phyloP scores from a whole-genome alignment of 1,140 invertebrate species.

The Harlomillsia oculata region DNA sequence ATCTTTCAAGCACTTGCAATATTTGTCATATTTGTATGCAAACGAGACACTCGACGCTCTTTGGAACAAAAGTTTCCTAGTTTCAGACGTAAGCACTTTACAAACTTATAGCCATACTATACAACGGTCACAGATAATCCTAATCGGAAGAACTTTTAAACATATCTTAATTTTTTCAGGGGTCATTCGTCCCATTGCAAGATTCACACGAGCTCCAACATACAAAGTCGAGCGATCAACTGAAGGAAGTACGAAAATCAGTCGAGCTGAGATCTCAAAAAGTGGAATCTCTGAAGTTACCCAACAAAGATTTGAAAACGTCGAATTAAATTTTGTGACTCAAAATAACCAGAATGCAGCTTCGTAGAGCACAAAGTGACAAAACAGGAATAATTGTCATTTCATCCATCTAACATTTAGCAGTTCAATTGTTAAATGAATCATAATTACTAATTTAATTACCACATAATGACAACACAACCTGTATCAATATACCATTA shows the following conservation, averaged over 20 bases:
- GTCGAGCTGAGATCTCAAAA: constrained; percentile 15
- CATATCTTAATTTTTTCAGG: neutral
- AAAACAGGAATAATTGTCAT: too few relatives aligned
- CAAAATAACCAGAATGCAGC: too few relatives aligned
- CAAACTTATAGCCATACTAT: neutral
- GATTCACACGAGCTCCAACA: constrained; percentile 9
- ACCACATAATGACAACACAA: too few relatives aligned
- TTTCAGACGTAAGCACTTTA: constrained; percentile 5
- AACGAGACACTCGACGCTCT: constrained; percentile 42
- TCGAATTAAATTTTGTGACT: too few relatives aligned
- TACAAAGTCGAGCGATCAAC: constrained; percentile 3
- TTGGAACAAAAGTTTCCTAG: constrained; percentile 16
- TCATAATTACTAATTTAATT: too few relatives aligned
- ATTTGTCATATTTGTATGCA: constrained; percentile 76
- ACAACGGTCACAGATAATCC: neutral
- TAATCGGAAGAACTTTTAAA: neutral
- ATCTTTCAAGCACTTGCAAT: constrained; percentile 75
- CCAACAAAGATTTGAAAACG: too few relatives aligned
- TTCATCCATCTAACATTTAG: too few relatives aligned
- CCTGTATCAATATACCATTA: too few relatives aligned
- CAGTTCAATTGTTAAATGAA: too few relatives aligned
- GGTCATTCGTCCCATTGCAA: neutral
- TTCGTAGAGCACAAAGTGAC: too few relatives aligned
- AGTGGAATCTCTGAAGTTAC: constrained; percentile 1
- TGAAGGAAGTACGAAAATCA: constrained; percentile 15